phyloP scores from a whole-genome alignment of 2,797 vertebrate species.

The Acipenser oxyrinchus region DNA sequence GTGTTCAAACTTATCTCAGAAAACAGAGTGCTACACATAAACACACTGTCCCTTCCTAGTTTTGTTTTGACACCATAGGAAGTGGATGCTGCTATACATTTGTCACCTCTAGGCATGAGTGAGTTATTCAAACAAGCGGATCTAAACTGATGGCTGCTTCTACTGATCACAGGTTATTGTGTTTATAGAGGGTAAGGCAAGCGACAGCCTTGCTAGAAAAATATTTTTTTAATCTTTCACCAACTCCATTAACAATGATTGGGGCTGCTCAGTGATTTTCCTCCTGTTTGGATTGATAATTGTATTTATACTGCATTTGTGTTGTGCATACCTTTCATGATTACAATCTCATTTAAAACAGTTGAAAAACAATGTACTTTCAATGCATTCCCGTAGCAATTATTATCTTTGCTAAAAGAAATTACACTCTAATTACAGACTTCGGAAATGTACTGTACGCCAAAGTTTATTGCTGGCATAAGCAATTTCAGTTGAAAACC shows the following conservation, averaged over 20 bases:
- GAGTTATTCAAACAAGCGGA: constrained; percentile 12
- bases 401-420: constrained; percentile 12
- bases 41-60: constrained; percentile 23
- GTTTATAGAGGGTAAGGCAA: constrained; percentile 12
- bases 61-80: constrained; percentile 24
- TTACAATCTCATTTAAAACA: constrained; percentile 15
- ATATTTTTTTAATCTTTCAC: constrained; percentile 18
- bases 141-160: constrained; percentile 22
- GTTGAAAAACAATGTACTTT: constrained; percentile 23
- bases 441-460: neutral
- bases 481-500: neutral
- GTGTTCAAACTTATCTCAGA: constrained; percentile 33
- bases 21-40: constrained; percentile 21
- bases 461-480: neutral
- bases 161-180: constrained; percentile 16
- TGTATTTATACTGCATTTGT: constrained; percentile 15
- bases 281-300: constrained; percentile 23
- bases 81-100: constrained; percentile 13
- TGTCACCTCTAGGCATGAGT: constrained; percentile 8
- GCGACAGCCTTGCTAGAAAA: constrained; percentile 20
- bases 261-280: constrained; percentile 15
- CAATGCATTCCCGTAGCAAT: constrained; percentile 11
- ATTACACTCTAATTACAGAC: constrained; percentile 1
- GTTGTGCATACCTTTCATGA: constrained; percentile 35
- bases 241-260: constrained; percentile 12